Conservation (phyloP, 2,888 invertebrate species). For the Strigamia crassipes region DNA sequence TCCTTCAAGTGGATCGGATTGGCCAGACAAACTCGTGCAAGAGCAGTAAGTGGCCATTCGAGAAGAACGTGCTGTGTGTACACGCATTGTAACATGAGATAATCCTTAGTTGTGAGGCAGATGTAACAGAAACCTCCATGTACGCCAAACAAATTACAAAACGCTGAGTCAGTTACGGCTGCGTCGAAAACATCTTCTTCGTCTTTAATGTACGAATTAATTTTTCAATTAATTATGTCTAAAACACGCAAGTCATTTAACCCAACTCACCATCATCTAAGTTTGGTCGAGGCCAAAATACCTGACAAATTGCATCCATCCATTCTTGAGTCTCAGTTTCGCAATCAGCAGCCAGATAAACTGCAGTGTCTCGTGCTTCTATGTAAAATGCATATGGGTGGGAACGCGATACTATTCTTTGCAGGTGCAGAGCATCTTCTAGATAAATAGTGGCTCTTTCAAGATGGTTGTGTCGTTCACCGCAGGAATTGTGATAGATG, state of each 20-base stretch:
- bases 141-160: conserved; percentile 36
- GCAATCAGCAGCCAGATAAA: conserved; percentile 69
- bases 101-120: neutral
- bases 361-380: conserved; percentile 51
- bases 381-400: conserved; percentile 73
- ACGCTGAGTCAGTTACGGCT: conserved; percentile 41
- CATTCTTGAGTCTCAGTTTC: conserved; percentile 71
- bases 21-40: conserved; percentile 43
- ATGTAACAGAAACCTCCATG: conserved; percentile 43
- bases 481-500: conserved; percentile 48
- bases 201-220: neutral
- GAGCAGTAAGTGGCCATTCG: conserved; percentile 49
- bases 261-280: neutral
- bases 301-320: conserved; percentile 69
- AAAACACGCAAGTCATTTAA: neutral
- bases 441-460: conserved; percentile 50
- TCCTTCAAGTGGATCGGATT: conserved; percentile 44
- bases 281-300: conserved; percentile 59
- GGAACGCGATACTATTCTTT: conserved; percentile 56
- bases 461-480: conserved; percentile 48
- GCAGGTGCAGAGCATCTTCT: conserved; percentile 46
- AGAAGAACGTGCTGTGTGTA: conserved; percentile 46
- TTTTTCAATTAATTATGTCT: neutral
- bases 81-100: conserved; percentile 47
- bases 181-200: neutral